Evolutionary conservation across 2,113 vertebrate species (phyloP).

Genomic region (Indicator indicator): DNA sequence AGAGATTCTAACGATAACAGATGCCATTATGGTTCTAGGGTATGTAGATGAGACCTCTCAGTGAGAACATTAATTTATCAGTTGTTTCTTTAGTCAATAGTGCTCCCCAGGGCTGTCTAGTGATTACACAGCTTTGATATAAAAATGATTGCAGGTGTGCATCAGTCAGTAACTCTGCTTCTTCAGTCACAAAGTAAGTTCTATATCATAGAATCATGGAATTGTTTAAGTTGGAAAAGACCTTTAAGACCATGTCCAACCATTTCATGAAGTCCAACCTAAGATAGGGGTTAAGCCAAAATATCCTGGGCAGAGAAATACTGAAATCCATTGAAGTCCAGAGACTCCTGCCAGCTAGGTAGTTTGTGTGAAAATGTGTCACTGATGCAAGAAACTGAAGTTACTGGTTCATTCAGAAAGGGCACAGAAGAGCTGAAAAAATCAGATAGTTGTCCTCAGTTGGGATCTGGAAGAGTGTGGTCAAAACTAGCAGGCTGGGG

Average conservation of each 20-base stretch:
- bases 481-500: neutral
- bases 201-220: neutral
- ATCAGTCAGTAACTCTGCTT: neutral
- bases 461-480: neutral
- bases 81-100: conserved; percentile 12
- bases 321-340: too few species aligned
- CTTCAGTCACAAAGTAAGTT: neutral
- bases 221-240: too few species aligned
- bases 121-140: neutral
- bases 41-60: neutral
- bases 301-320: neutral
- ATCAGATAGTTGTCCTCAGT: accelerated
- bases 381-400: neutral
- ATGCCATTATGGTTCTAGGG: neutral
- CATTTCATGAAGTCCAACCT: too few species aligned
- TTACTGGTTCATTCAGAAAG: neutral
- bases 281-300: neutral
- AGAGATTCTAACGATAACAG: neutral
- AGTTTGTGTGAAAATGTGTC: neutral
- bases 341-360: neutral
- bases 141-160: neutral
- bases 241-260: neutral
- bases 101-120: neutral
- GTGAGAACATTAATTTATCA: neutral
- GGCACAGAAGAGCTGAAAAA: too few species aligned